Conservation (phyloP, 2,888 invertebrate species). For the Pristionchus entomophagus region DNA sequence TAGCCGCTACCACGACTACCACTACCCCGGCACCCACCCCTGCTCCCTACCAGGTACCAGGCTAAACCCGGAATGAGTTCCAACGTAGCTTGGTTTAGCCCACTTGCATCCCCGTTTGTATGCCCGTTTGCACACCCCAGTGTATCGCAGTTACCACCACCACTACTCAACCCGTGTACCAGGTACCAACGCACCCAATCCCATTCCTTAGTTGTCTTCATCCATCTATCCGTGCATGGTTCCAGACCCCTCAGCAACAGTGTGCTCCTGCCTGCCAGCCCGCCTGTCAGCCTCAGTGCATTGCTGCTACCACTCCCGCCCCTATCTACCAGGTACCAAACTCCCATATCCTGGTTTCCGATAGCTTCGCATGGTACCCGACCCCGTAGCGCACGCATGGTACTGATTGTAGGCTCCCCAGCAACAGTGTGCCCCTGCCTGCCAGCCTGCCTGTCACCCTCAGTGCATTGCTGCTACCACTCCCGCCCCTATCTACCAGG, state of each 20-base stretch:
- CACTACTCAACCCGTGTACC: background rate
- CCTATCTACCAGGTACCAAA: conserved; percentile 27
- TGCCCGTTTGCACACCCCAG: conserved; percentile 27
- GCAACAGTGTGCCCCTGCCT: conserved; percentile 12
- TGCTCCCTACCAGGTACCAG: conserved; percentile 8
- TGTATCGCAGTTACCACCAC: conserved; percentile 13
- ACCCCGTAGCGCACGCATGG: background rate
- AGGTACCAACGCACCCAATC: background rate
- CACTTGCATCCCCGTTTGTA: background rate
- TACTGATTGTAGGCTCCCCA: too few relatives aligned
- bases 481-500: background rate
- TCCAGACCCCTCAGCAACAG: background rate
- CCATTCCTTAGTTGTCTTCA: too few relatives aligned
- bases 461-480: conserved; percentile 13
- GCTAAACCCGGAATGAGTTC: background rate
- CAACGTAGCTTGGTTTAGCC: background rate
- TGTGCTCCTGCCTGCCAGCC: conserved; percentile 34
- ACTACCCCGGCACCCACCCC: background rate
- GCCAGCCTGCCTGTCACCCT: conserved; percentile 40
- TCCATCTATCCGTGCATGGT: background rate
- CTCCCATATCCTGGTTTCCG: too few relatives aligned
- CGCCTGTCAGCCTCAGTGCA: conserved; percentile 24
- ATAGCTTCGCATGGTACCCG: background rate
- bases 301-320: background rate
- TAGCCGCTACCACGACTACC: conserved; percentile 48